Base-by-base conservation (phyloP, 2,797 vertebrate species). In the Parauchenoglanis ngamensis region DNA sequence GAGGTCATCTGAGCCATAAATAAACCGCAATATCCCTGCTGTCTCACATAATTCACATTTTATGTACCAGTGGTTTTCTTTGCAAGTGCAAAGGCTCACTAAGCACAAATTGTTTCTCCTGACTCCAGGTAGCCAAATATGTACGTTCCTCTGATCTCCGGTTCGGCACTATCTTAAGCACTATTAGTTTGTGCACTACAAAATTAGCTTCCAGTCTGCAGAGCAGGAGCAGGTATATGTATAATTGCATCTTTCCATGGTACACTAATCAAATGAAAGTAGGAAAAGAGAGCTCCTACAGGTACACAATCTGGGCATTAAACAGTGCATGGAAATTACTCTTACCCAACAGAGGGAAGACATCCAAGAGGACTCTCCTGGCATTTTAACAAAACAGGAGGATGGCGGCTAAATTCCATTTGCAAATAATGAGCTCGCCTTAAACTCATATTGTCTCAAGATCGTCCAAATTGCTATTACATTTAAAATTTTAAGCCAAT, bases 41-140 rank as follows among this genome's bases (percentile, higher is more conserved):
- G 93, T 95, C 93, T 94, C 94, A 94, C 93, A 94, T 95, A 95
- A 94, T 95, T 95, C 94, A 94, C 93, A 95, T 95, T 95, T 95
- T 93, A 95, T 95, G 94, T 96, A 94, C 95, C 95, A 95, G 91
- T 94, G 94, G 92, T 92, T 94, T 92, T 88, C 90, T 92, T 89
- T 91, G 90, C 87, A 86, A 89, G 88, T 94, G 93, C 92, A 93
- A 94, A 92, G 91, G 91, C 91, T 93, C 92, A 83, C 90, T 80
- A 85, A 88, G 80, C 90, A 89, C 90, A 92, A 88, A 80, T 85
- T 85, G 85, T 85, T 63, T 88, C 84, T 87, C 54, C 81, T 85
- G 54, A 84, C 76, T 88, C 73, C 70, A 75, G 80, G 83, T 84
- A 85, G 80, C 52, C 87, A 87, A 77, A 82, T 89, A 89, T 23